Base-by-base conservation (phyloP, 2,113 vertebrate genomes). In the Hylia prasina region DNA sequence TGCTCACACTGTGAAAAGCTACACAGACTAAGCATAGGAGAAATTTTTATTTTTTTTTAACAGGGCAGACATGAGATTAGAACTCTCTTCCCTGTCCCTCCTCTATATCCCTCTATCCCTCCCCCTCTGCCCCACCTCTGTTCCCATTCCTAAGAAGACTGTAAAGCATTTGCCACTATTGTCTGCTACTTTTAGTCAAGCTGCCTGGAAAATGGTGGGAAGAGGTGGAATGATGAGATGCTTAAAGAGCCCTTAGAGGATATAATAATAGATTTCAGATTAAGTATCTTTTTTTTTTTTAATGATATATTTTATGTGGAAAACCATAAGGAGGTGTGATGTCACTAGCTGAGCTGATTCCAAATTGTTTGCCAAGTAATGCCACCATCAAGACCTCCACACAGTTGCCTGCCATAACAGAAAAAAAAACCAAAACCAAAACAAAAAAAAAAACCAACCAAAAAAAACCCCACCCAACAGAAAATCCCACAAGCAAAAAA, bases 291-390 rank as follows among this genome's bases (percentile, higher is more conserved):
- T 56, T 17, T 47, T 63, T 96, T 42, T 79, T 96, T 97, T 94
- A 96, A 97, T 82, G 63, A 95, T 10, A 47, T 39, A 50, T 93
- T 98, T 98, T 97, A 97, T 96, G 89, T 98, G 97, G 97, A 98
- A 98, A 98, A 98, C 79, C 93, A 97, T 98, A 97, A 97, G 97
- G 97, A 92, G 92, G 83, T 80, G 89, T 98, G 98, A 98, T 97
- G 97, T 98, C 98, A 98, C 95, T 94, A 9, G 35, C 31, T 98
- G 97, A 98, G 82, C 83, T 61, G 39, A 87, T 92, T 97, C 98
- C 97, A 98, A 97, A 97, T 92, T 58, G 93, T 97, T 96, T 97
- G 97, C 98, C 97, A 98, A 98, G 75, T 97, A 95, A 98, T 97
- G 97, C 97, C 30, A 37, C 93, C 95, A 93, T 95, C 17, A 68